Percentiles rank a stretch among this genome's conserved stretches.
Evolutionary conservation across 2,113 vertebrate genomes (phyloP).

Genomic region (Ictalurus furcatus): DNA sequence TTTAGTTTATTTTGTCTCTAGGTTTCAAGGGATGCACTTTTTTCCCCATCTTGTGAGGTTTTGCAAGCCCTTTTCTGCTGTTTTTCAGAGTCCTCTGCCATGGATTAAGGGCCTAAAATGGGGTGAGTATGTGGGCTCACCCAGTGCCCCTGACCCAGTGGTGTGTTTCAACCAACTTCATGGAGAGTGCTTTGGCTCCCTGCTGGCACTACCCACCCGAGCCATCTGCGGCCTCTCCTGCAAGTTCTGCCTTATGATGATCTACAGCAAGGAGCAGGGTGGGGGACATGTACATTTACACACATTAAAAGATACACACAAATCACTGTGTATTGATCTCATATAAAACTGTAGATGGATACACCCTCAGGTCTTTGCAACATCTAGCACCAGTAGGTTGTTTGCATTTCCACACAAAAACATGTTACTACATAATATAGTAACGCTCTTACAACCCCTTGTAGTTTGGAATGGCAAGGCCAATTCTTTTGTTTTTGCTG

Average conservation of each 20-base stretch:
- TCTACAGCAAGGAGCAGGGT: conserved; percentile 99
- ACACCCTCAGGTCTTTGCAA: neutral
- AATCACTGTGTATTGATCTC: neutral
- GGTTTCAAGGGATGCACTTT: neutral
- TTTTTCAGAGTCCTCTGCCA: conserved; percentile 85
- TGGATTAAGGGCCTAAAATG: conserved; percentile 98
- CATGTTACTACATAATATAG: neutral
- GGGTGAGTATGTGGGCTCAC: conserved; percentile 97
- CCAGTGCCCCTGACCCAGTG: conserved; percentile 91
- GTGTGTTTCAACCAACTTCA: conserved; percentile 98
- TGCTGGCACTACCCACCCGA: conserved; percentile 92
- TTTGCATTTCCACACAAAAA: neutral
- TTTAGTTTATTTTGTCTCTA: neutral
- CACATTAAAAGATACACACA: neutral
- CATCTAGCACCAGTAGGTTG: neutral
- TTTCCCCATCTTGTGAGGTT: neutral
- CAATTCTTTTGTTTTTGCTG: neutral
- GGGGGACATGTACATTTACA: conserved; percentile 44
- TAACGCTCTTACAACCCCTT: neutral
- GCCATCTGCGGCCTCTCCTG: conserved; percentile 91
- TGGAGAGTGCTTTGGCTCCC: conserved; percentile 88
- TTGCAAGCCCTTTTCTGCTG: conserved; percentile 20
- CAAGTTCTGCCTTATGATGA: conserved; percentile 99
- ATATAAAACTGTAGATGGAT: neutral
- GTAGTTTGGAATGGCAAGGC: neutral